Evolutionary conservation across 1,140 invertebrate species (phyloP), one percentile per base, ranked within the genome.

Genomic region (Papilio polyxenes): DNA sequence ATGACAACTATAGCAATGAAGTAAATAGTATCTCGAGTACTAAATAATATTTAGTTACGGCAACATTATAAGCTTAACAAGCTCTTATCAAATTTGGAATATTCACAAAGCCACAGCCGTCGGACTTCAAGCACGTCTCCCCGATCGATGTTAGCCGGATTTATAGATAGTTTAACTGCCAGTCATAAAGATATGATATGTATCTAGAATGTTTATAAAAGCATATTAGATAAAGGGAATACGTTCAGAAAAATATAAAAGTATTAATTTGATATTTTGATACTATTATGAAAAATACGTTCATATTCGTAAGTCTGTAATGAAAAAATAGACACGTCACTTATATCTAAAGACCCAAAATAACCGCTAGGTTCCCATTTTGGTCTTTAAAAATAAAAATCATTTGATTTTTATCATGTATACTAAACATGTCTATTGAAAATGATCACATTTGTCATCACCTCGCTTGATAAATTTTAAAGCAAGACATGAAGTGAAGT

Each of bases 131-230:
- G 56, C 56, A 59, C 56, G 56, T 59, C 20, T 20, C 56, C 56
- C 56, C 56, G 56, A 59, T 59, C 56, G 56, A 59, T 59, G 56
- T 20, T 20, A 59, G 56, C 17, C 56, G 56, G 56, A 59, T 59
- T 59, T 59, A 59, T 59, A 20, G 56, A 59, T 59, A 59, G 56
- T n/a, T 59, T 59, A 59, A 59, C n/a, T 59, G 56, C 56, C 56
- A 59, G 56, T 59, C 56, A 59, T 59, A 59, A 59, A 59, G 56
- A 59, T 59, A 59, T 59, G 56, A 59, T n/a, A 59, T 17, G 17
- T 59, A 59, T 59, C 17, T 17, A n/a, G 56, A 20, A 20, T 59
- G 56, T 59, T 59, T 59, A 20, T 59, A 59, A 59, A 59, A 59
- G 56, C 56, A 59, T 31, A 1, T 59, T 20, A 59, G 56, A 59